Conservation (phyloP, 1,140 invertebrate species). For the Bombus fervidus region DNA sequence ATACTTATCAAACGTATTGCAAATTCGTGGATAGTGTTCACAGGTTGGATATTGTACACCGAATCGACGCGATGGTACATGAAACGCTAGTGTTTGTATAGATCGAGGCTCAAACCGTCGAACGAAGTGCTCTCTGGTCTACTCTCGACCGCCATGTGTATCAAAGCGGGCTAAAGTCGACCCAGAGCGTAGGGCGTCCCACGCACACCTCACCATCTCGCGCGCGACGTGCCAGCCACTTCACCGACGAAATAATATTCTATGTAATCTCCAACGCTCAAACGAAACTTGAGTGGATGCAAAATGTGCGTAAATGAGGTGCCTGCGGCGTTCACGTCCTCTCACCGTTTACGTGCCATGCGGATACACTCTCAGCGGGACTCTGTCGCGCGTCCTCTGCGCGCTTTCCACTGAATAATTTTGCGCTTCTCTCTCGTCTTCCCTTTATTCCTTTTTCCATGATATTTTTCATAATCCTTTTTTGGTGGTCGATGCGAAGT, state of each 20-base stretch:
- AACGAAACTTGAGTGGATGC: constrained; percentile 75
- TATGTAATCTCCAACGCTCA: constrained; percentile 72
- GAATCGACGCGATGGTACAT: constrained; percentile 12
- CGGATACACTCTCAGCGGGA: constrained; percentile 32
- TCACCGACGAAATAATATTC: constrained; percentile 72
- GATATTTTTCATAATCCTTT: not conserved
- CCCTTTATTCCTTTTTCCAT: not conserved
- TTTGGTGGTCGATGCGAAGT: not conserved
- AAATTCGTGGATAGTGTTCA: constrained; percentile 1
- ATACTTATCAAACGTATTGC: constrained; percentile 26
- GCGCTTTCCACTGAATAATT: constrained; percentile 15
- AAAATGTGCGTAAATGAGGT: constrained; percentile 73
- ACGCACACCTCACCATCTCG: constrained; percentile 27
- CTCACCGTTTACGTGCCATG: constrained; percentile 36
- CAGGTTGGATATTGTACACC: not conserved
- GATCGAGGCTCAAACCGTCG: constrained; percentile 35
- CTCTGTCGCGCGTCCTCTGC: constrained; percentile 6
- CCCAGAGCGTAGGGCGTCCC: constrained; percentile 50
- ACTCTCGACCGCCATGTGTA: constrained; percentile 51
- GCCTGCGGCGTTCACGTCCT: constrained; percentile 58
- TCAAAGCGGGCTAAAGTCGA: constrained; percentile 64
- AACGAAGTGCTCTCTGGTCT: constrained; percentile 48
- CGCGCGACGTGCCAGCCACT: constrained; percentile 30
- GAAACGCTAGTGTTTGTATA: constrained; percentile 16
- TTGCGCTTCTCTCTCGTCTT: not conserved